A percentile compares a stretch with the other conserved stretches of the same genome.
These are phyloP conservation scores for Acanthornis magna DNA, from an alignment of 2,797 vertebrate species.

Conservation along the genomic window DNA sequence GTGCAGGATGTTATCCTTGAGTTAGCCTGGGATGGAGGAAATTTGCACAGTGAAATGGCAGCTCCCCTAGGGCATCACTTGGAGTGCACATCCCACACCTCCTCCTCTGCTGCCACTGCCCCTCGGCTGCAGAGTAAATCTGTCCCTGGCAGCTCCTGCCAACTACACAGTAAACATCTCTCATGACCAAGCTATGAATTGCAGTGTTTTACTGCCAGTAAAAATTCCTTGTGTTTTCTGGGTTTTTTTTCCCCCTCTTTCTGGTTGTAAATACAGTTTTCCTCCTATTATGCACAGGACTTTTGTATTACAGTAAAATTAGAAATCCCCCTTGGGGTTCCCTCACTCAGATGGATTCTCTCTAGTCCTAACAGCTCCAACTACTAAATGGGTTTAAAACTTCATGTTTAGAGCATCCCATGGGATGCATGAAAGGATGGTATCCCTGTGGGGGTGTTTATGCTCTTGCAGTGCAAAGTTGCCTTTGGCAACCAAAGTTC, in stretches of 20 bases:
- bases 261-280: not conserved
- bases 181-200: not conserved
- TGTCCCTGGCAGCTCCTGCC: not conserved
- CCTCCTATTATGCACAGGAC: not conserved
- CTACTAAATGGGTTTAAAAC: not conserved
- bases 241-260: not conserved
- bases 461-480: not conserved
- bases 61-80: rapidly evolving
- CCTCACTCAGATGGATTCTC: not conserved
- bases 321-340: not conserved
- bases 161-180: not conserved
- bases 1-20: not conserved
- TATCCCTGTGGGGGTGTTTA: not conserved
- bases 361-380: not conserved
- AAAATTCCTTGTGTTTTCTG: not conserved
- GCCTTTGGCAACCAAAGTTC: not conserved
- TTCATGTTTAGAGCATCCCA: not conserved
- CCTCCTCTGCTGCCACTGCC: not conserved
- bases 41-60: not conserved
- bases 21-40: not conserved
- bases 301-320: not conserved
- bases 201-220: not conserved
- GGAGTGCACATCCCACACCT: rapidly evolving
- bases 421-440: not conserved
- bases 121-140: not conserved